Evolutionary conservation across 2,797 vertebrate genomes (phyloP), one percentile per base, ranked within the genome.

Genomic region (Phrynocephalus guinanensis): DNA sequence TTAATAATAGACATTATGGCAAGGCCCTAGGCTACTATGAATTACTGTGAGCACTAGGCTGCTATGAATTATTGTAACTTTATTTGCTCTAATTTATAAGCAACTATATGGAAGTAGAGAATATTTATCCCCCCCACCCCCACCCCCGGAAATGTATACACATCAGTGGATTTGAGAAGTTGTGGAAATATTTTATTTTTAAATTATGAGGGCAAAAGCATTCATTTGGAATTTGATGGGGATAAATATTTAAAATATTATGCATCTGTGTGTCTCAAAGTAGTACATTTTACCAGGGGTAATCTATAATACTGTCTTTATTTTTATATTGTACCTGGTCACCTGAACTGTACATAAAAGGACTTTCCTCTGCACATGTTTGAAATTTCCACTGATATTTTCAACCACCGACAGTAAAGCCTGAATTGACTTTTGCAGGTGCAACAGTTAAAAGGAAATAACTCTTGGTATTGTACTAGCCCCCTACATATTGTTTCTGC

Each of bases 371-470:
- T 4, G 13, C 20, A 28, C 16, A 8, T 26, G n/a, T 75, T 68
- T 68, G 72, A 28, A 24, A 66, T 56, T 38, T 26, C 7, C 15
- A 52, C 13, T 28, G 11, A 44, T 33, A 8, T 48, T 33, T 50
- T 79, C 66, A 75, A 87, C 26, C 48, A 70, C 50, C 38, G 3
- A 44, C 38, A 5, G 20, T n/a, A 87, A 44, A 56, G 24, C 50
- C 56, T 56, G 18, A 52, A 84, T 89, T 88, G 50, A 84, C 86
- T 91, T 71, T 63, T 72, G 44, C 67, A 83, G 28, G 18, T 60
- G 20, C 8, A 75, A 38, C n/a, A 20, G 38, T 68, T 56, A 56
- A 8, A 84, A 79, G 44, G 76, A 52, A 9, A 78, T 44, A 26
- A 48, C 13, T 50, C 1, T 8, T 24, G 16, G 13, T 1, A 28